Base-by-base conservation (phyloP, 2,797 vertebrate genomes). In the Falco naumanni region DNA sequence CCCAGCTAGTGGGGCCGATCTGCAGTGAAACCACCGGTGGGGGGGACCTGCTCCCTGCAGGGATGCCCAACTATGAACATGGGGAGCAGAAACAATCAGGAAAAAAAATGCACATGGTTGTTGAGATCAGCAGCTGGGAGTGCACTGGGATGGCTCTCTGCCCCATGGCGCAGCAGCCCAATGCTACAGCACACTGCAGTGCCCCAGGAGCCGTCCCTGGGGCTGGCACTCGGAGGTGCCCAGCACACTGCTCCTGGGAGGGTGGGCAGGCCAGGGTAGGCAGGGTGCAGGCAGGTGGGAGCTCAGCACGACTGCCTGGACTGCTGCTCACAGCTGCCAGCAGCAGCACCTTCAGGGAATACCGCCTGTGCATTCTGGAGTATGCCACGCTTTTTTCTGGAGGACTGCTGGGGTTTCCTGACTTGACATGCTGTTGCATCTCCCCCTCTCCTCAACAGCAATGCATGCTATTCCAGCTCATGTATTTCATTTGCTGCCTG, bases 121-220 rank as follows among this genome's bases (percentile, higher is more conserved):
- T 48, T n/a, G 47, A 87, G n/a, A 59, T 39, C 66, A 84, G 78
- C 37, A 24, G 3, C 9, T 63, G 29, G 48, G 56, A 91, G 54
- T 12, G 31, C 39, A 17, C 16, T 15, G 72, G 64, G 33, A 47
- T 8, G 33, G 59, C 25, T 79, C 61, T 89, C 66, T 89, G 47
- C 11, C 48, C 45, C 4, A 7, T 6, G 39, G 53, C 39, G 80
- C 64, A 57, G 60, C 69, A 41, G 28, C 69, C 48, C 75, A 48
- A 11, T 1, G 6, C 64, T 60, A 39, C 3, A 3, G 22, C 24
- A 28, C 57, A 24, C 16, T 2, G 4, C 0, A 16, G 31, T 10
- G 41, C 6, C n/a, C 24, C 65, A 60, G 31, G 25, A 92, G 34
- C 43, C 5, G 0, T 34, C 61, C 28, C 34, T 11, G 29, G 31